Percentiles rank a stretch among this genome's conserved stretches.
Evolutionary conservation across 2,797 vertebrate genomes (phyloP).

Genomic region (Sebastiscus albofasciatus): DNA sequence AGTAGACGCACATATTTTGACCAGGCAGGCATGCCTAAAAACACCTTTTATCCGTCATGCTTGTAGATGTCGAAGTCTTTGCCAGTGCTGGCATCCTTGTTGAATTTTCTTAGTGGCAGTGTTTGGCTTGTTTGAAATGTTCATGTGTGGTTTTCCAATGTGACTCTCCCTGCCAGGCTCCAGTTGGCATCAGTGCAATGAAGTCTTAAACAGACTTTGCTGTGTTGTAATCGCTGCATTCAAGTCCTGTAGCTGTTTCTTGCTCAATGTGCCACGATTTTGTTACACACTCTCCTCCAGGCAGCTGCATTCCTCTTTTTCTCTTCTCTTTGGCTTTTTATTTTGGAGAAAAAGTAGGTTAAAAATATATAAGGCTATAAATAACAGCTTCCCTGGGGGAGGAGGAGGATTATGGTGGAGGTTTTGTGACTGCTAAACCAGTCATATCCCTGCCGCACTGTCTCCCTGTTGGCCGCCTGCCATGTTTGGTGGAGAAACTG

Average conservation of each 20-base stretch:
- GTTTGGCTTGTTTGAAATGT: conserved; percentile 34
- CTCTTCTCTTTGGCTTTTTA: conserved; percentile 48
- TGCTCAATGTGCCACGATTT: conserved; percentile 42
- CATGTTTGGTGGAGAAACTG: conserved; percentile 53
- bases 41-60: conserved; percentile 6
- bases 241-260: conserved; percentile 51
- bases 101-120: conserved; percentile 9
- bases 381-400: conserved; percentile 66
- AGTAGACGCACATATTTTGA: background rate
- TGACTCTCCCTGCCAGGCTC: conserved; percentile 40
- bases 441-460: conserved; percentile 56
- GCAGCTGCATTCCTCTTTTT: conserved; percentile 38
- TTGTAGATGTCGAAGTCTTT: conserved; percentile 8
- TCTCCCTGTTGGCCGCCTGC: conserved; percentile 59
- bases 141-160: conserved; percentile 43
- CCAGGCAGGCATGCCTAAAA: background rate
- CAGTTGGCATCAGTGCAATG: conserved; percentile 30
- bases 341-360: conserved; percentile 71
- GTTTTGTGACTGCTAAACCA: conserved; percentile 69
- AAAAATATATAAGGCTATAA: conserved; percentile 79
- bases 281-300: conserved; percentile 32
- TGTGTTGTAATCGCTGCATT: conserved; percentile 61
- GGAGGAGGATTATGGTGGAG: conserved; percentile 66
- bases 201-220: conserved; percentile 41
- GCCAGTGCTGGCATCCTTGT: conserved; percentile 11